Evolutionary conservation across 2,888 invertebrate species (phyloP).

Genomic region (Geophilus truncorum): DNA sequence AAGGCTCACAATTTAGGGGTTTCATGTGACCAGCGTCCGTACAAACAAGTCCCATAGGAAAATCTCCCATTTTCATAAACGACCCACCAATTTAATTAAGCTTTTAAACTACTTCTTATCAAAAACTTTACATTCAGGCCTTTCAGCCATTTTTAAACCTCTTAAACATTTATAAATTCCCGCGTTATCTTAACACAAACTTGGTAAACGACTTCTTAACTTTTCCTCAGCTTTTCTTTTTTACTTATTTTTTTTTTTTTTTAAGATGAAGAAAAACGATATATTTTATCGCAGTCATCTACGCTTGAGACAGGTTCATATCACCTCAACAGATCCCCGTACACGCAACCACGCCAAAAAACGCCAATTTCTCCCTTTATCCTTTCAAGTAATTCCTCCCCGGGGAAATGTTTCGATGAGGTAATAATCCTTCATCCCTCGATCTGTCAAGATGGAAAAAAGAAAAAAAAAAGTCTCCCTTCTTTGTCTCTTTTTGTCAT

Average conservation of each 20-base stretch:
- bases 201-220: too few relatives aligned
- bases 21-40: background rate
- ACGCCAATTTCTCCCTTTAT: background rate
- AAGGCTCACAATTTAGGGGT: background rate
- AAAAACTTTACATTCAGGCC: background rate
- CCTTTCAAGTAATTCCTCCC: background rate
- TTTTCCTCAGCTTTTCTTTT: background rate
- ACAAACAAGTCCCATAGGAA: background rate
- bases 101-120: too few relatives aligned
- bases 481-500: background rate
- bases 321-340: background rate
- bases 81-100: background rate
- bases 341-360: background rate
- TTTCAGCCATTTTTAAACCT: background rate
- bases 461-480: background rate
- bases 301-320: background rate
- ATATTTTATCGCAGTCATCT: background rate
- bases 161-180: background rate
- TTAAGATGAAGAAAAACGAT: background rate
- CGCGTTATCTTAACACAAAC: too few relatives aligned
- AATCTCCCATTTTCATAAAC: background rate
- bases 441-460: background rate
- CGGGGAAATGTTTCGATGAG: background rate
- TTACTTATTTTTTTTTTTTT: background rate
- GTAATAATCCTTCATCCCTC: slow-evolving; percentile 11